These are phyloP conservation scores for Ecliptopera silaceata DNA, from an alignment of 2,888 invertebrate genomes.

Conservation along the genomic window DNA sequence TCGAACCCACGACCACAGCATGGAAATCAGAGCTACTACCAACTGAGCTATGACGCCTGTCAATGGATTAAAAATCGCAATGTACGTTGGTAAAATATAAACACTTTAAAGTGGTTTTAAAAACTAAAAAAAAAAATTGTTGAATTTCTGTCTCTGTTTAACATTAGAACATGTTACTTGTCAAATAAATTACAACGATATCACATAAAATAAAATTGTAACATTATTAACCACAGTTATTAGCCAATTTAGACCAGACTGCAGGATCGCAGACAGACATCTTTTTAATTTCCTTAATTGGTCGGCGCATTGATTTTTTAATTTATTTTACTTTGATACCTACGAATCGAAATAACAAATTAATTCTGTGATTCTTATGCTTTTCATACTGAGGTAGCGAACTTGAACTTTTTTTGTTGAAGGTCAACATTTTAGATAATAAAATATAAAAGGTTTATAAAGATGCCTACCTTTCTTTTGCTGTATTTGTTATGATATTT, in stretches of 20 bases:
- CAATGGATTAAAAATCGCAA: too few species aligned
- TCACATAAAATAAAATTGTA: conserved; percentile 5
- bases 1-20: too few species aligned
- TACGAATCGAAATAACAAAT: conserved; percentile 25
- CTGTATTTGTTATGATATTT: too few species aligned
- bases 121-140: too few species aligned
- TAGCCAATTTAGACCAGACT: conserved; percentile 35
- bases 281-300: conserved; percentile 34
- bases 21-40: too few species aligned
- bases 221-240: conserved; percentile 15
- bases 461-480: too few species aligned
- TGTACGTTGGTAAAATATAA: too few species aligned
- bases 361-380: conserved; percentile 16
- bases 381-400: neutral
- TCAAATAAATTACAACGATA: conserved; percentile 21
- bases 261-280: conserved; percentile 31
- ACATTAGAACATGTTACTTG: neutral
- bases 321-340: conserved; percentile 18
- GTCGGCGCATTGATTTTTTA: conserved; percentile 25
- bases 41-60: too few species aligned
- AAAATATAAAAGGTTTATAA: too few species aligned
- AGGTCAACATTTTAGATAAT: too few species aligned
- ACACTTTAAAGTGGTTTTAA: too few species aligned
- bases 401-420: conserved; percentile 22
- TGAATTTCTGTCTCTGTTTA: too few species aligned